Base-by-base conservation (phyloP, 2,797 vertebrate species). In the Hypotaenidia okinawae region DNA sequence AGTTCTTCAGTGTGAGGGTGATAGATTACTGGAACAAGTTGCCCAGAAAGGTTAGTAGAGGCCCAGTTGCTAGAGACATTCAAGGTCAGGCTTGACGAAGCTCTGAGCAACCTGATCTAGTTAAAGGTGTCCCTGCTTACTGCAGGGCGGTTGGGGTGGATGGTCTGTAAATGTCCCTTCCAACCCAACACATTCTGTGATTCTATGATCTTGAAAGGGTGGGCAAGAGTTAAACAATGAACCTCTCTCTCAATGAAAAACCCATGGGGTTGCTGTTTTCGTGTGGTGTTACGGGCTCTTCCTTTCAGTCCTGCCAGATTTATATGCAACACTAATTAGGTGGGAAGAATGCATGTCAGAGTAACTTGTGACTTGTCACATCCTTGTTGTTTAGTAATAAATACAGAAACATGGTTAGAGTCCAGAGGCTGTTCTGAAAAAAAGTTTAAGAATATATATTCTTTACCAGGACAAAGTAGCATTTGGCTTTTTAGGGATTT, bases 221-320 rank as follows among this genome's bases (percentile, higher is more conserved):
- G 32, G 49, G 8, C 0, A 9, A 54, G 25, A 19, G 14, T 49
- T 39, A 10, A 27, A 32, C 17, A 39, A 17, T 32, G 41, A 89
- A 80, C 30, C 45, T 69, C 16, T 18, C 21, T 8, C 16, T 52
- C 23, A 43, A 63, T 0, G 3, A 58, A 39, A 73, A 80, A 21
- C 12, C 3, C 22, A 30, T 14, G 25, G 28, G 32, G 24, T 23
- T 1, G 1, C 39, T 1, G 1, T 54, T 82, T 73, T 32, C 1
- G 1, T 30, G 27, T 49, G 11, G 24, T 2, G 0, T 76, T 90
- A 30, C 30, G 17, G 9, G 16, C 22, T 73, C 10, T 24, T 59
- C 24, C 10, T 73, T 73, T 67, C 21, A n/a, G 23, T 84, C 52
- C 25, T 69, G 11, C 16, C 47, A 57, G 28, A 16, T 27, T 62